phyloP scores from a whole-genome alignment of 1,140 invertebrate species.

The Chironomus tepperi region DNA sequence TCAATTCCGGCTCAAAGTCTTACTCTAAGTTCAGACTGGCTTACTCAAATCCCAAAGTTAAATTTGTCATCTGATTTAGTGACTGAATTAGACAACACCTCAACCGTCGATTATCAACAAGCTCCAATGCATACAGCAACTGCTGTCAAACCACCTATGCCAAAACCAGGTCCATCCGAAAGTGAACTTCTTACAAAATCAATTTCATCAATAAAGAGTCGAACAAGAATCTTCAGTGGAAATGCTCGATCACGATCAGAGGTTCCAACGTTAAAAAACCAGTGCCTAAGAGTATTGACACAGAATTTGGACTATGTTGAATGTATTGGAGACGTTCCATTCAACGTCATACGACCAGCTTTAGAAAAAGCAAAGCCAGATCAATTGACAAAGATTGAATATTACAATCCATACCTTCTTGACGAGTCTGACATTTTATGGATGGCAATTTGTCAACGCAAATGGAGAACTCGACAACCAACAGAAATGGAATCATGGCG shows the following conservation, averaged over 20 bases:
- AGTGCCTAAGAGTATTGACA: conserved; percentile 76
- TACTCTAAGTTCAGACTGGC: conserved; percentile 39
- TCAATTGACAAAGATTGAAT: conserved; percentile 78
- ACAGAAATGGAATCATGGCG: conserved; percentile 84
- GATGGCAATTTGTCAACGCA: conserved; percentile 72
- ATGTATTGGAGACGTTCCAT: conserved; percentile 88
- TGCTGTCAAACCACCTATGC: no score
- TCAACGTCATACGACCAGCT: conserved; percentile 81
- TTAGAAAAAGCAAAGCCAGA: conserved; percentile 72
- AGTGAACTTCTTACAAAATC: conserved; percentile 56
- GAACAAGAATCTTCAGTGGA: conserved; percentile 78
- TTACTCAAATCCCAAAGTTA: conserved; percentile 52
- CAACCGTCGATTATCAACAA: conserved; percentile 63
- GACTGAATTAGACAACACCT: conserved; percentile 38
- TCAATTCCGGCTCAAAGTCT: neutral
- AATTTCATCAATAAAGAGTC: conserved; percentile 68
- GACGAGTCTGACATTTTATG: conserved; percentile 85
- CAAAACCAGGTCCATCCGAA: conserved; percentile 40
- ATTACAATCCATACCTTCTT: conserved; percentile 81
- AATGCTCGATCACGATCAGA: conserved; percentile 48
- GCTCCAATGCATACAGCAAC: conserved; percentile 42
- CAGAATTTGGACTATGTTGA: conserved; percentile 88
- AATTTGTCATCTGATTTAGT: conserved; percentile 52
- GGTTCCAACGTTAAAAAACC: conserved; percentile 70
- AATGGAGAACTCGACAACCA: conserved; percentile 61